Conservation (phyloP, 2,888 invertebrate species). For the Stegophylla sp. region DNA sequence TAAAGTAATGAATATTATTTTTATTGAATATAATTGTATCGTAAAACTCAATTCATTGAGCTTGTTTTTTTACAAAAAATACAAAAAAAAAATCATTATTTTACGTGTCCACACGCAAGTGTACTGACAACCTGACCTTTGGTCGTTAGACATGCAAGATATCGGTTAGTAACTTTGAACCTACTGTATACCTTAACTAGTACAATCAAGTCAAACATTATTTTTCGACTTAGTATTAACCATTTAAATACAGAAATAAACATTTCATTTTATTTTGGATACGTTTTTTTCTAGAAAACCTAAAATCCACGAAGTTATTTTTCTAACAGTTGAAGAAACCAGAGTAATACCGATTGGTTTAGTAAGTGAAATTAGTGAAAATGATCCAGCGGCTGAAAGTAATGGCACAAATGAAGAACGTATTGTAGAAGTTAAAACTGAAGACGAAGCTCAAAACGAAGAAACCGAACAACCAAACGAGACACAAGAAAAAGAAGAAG, state of each 20-base stretch:
- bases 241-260: neutral
- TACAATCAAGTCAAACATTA: conserved; percentile 8
- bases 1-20: neutral
- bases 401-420: conserved; percentile 11
- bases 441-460: neutral
- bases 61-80: neutral
- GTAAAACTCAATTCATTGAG: neutral
- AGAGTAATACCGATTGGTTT: conserved; percentile 17
- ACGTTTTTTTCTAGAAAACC: conserved; percentile 32
- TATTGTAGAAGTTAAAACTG: neutral
- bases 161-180: conserved; percentile 23
- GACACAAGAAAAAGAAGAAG: neutral
- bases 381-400: neutral
- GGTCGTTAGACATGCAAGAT: conserved; percentile 30
- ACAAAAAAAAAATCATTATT: conserved; percentile 35
- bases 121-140: conserved; percentile 26
- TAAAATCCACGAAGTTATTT: conserved; percentile 22
- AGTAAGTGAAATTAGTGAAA: neutral
- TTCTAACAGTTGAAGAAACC: conserved; percentile 23
- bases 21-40: conserved; percentile 5
- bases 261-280: conserved; percentile 20
- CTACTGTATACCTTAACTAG: neutral
- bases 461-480: neutral
- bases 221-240: conserved; percentile 16
- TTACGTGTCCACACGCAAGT: conserved; percentile 20